These are phyloP conservation scores for Trichoplusia ni DNA, from an alignment of 1,140 invertebrate genomes.

Conservation along the genomic window DNA sequence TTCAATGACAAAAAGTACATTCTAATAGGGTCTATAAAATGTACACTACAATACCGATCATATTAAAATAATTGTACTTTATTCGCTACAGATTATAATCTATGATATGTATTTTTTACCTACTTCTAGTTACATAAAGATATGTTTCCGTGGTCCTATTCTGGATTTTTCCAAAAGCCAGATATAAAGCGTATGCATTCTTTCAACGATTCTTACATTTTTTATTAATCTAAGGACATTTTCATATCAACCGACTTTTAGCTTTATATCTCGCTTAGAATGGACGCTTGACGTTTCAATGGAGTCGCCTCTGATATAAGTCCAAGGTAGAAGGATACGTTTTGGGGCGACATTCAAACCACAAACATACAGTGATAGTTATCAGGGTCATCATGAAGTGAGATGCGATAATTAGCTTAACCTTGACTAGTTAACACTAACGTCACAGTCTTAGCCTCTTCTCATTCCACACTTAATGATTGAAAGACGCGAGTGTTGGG, in stretches of 20 bases:
- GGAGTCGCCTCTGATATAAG: conserved; percentile 77
- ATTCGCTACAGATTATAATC: conserved; percentile 62
- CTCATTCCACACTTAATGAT: conserved; percentile 27
- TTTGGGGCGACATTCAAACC: conserved; percentile 45
- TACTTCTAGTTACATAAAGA: conserved; percentile 68
- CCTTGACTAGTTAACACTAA: conserved; percentile 20
- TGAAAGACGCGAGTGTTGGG: conserved; percentile 64
- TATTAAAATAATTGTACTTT: conserved; percentile 78
- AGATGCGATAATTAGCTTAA: conserved; percentile 13
- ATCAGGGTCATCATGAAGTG: conserved; percentile 34
- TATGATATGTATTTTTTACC: conserved; percentile 62
- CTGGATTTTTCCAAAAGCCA: conserved; percentile 76
- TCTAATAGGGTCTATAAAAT: conserved; percentile 69
- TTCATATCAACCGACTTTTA: conserved; percentile 53
- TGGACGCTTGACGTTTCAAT: conserved; percentile 56
- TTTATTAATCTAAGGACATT: conserved; percentile 60
- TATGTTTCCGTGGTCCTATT: conserved; percentile 78
- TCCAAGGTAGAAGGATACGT: conserved; percentile 43
- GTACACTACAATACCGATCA: conserved; percentile 76
- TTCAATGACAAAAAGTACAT: conserved; percentile 40
- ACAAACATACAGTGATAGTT: conserved; percentile 25
- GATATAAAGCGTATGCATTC: conserved; percentile 80
- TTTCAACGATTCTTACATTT: conserved; percentile 65
- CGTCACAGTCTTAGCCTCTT: conserved; percentile 11
- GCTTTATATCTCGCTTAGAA: conserved; percentile 77